Base-by-base conservation (phyloP, 2,888 invertebrate genomes). In the Drosophila limbata region DNA sequence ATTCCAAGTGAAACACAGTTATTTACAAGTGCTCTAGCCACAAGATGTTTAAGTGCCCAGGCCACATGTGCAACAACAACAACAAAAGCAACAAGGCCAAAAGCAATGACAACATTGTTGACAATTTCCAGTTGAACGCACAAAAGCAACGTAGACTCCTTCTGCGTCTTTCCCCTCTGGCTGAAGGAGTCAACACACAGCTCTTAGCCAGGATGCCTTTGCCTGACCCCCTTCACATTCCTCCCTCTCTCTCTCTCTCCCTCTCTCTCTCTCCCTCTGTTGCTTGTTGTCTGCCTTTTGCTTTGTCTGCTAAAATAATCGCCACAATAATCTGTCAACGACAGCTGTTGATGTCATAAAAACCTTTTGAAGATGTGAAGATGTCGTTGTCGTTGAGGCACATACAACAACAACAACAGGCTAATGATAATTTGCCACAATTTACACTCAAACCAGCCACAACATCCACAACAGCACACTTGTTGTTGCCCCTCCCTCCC, bases 271-370 rank as follows among this genome's bases (percentile, higher is more conserved):
- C 59, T 2, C 19, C 31, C 25, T 19, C 21, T 19, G 19, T 42
- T 8, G 13, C 37, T 33, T 40, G 40, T 56, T 80, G 72, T 64
- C 66, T 65, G 67, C 68, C 72, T 59, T 77, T 73, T 61, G 77
- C 76, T 73, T 69, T 73, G 74, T 69, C 75, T 84, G 81, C 85
- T 82, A 83, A 91, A 91, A 91, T 92, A 91, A 92, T 92, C 92
- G 90, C 91, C 91, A 88, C 91, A 90, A 91, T 92, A 91, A 91
- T 91, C 92, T 91, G 91, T 92, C 91, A 90, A 90, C 91, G 90
- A 91, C 92, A 92, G 91, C 91, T 92, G 92, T 89, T 91, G 90
- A 91, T 91, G 92, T 91, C 91, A 91, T 92, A 91, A 92, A 91
- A 90, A 88, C 85, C 89, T 87, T 90, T 90, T 88, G 86, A 87